phyloP scores from a whole-genome alignment of 2,797 vertebrate genomes.

The Falco novaeseelandiae region DNA sequence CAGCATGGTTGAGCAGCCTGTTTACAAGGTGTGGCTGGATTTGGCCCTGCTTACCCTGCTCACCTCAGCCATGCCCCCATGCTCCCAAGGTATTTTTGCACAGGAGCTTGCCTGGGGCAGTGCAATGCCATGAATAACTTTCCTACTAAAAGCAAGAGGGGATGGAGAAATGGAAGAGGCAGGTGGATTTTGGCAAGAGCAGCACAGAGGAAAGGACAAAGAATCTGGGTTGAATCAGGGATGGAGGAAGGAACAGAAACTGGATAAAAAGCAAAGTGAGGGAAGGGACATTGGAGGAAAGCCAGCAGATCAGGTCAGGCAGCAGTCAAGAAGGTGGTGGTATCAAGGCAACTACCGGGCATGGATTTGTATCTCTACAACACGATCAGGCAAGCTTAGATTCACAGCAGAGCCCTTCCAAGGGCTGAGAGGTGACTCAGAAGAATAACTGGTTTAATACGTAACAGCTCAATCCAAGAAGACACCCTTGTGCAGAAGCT shows the following conservation, averaged over 20 bases:
- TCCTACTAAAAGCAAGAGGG: background rate
- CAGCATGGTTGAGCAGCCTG: background rate
- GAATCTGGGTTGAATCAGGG: background rate
- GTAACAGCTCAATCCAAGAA: background rate
- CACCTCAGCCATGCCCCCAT: conserved; percentile 46
- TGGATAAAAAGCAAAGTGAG: background rate
- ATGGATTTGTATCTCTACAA: background rate
- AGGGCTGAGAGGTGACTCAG: background rate
- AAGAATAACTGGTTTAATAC: background rate
- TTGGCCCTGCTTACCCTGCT: conserved; percentile 27
- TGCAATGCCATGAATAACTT: conserved; percentile 61
- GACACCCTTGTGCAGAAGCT: background rate
- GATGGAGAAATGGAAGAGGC: background rate
- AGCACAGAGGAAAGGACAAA: background rate
- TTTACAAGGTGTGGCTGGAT: background rate
- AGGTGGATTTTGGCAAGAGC: background rate
- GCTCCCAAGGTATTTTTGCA: conserved; percentile 48
- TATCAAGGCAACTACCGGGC: background rate
- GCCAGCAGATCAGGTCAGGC: background rate
- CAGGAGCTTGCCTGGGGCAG: conserved; percentile 47
- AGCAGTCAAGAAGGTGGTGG: background rate
- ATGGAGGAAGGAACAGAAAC: background rate
- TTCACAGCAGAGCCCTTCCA: background rate
- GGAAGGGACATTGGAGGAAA: background rate
- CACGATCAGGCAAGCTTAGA: background rate